Evolutionary conservation across 37 sponge, comb jelly and placozoan species (phyloP).

Genomic region (Sycon ciliatum): DNA sequence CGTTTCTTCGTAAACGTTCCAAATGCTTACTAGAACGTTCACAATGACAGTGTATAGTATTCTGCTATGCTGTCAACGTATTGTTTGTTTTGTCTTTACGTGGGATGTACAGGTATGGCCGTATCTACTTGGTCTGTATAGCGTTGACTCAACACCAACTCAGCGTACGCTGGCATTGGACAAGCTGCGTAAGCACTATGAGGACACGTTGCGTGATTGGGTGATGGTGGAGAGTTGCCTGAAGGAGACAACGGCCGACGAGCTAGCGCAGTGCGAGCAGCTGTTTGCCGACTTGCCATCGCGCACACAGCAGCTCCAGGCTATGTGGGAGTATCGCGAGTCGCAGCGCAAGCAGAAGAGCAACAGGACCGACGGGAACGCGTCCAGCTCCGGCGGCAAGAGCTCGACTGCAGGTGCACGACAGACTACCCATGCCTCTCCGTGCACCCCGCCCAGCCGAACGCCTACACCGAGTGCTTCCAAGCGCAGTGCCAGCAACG

Average conservation of each 20-base stretch:
- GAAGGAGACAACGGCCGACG: neutral
- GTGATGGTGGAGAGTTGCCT: neutral
- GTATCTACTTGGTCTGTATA: slow-evolving; percentile 49
- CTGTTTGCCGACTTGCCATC: too few species aligned
- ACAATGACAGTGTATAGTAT: neutral
- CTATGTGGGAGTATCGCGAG: too few species aligned
- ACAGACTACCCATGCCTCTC: too few species aligned
- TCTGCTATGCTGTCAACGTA: neutral
- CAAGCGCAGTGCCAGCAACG: neutral
- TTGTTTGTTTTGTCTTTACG: slow-evolving; percentile 1
- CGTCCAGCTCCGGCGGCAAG: neutral
- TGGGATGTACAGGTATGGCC: slow-evolving; percentile 66
- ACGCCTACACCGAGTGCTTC: neutral
- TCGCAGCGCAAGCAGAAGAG: neutral
- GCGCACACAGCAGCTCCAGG: too few species aligned
- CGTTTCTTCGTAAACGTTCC: neutral
- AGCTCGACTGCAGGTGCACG: too few species aligned
- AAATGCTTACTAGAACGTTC: neutral
- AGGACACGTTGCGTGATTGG: neutral
- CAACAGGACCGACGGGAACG: neutral
- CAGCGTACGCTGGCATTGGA: neutral
- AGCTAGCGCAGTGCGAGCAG: too few species aligned
- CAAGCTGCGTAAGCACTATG: neutral
- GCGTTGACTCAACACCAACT: neutral
- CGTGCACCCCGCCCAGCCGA: too few species aligned